These are phyloP conservation scores for Huso huso DNA, from an alignment of 2,797 vertebrate species.

Conservation along the genomic window DNA sequence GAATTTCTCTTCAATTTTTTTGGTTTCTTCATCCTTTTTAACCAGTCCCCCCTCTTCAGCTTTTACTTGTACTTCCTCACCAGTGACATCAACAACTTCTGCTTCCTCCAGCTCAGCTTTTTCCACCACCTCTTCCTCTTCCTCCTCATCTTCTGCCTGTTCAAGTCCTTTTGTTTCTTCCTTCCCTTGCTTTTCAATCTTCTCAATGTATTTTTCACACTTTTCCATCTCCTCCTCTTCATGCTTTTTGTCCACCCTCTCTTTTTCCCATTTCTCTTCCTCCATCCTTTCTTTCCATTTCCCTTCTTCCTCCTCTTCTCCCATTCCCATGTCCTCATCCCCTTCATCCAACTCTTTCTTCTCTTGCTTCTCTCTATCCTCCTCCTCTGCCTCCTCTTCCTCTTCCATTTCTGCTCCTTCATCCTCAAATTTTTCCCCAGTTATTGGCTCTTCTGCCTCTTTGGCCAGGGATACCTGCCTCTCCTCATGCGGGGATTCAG, in stretches of 20 bases:
- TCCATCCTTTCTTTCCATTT: constrained; percentile 48
- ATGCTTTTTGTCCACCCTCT: constrained; percentile 57
- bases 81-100: constrained; percentile 69
- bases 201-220: constrained; percentile 41
- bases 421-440: constrained; percentile 50
- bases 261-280: constrained; percentile 23
- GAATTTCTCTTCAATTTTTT: constrained; percentile 35
- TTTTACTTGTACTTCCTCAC: constrained; percentile 63
- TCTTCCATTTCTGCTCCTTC: constrained; percentile 49
- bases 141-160: constrained; percentile 71
- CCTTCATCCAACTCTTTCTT: constrained; percentile 38
- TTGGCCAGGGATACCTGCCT: constrained; percentile 32
- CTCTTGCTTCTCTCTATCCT: constrained; percentile 35
- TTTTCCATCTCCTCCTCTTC: constrained; percentile 61
- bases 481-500: constrained; percentile 42
- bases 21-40: constrained; percentile 47
- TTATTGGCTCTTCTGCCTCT: constrained; percentile 31
- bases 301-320: constrained; percentile 41
- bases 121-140: constrained; percentile 78
- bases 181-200: constrained; percentile 47
- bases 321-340: constrained; percentile 39
- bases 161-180: constrained; percentile 60
- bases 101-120: constrained; percentile 87
- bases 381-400: constrained; percentile 50
- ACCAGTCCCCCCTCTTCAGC: constrained; percentile 51